These are phyloP conservation scores for Ophioninae sp. DNA, from an alignment of 2,888 invertebrate genomes.

Conservation along the genomic window DNA sequence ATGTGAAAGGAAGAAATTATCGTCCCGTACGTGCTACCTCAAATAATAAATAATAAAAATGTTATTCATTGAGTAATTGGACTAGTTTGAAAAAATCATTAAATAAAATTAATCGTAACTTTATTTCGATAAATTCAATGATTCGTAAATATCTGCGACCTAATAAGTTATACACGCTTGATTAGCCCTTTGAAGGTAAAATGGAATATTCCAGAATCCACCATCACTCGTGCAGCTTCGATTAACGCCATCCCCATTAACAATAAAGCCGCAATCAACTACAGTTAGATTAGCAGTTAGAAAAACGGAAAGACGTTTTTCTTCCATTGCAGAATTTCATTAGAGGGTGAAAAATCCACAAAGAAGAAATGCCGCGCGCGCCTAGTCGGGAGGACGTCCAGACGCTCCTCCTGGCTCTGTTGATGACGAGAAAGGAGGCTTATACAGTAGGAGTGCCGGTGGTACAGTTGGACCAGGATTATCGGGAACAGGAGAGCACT, in stretches of 20 bases:
- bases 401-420: conserved; percentile 64
- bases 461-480: conserved; percentile 63
- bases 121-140: not conserved
- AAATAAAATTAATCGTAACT: no score
- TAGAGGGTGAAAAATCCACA: not conserved
- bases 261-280: no score
- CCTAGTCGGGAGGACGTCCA: conserved; percentile 59
- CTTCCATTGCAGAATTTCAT: not conserved
- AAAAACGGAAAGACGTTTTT: not conserved
- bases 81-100: no score
- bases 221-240: no score
- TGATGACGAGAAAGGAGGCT: conserved; percentile 61
- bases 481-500: conserved; percentile 62
- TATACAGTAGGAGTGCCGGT: conserved; percentile 49
- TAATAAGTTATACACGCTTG: not conserved
- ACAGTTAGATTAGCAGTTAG: no score
- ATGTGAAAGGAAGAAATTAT: not conserved
- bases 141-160: not conserved
- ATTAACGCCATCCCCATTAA: no score
- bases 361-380: conserved; percentile 18
- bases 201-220: not conserved
- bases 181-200: not conserved
- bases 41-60: no score
- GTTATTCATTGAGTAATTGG: no score
- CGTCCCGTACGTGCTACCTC: not conserved